Conservation (phyloP, 2,113 vertebrate species). For the Cynocephalus volans region DNA sequence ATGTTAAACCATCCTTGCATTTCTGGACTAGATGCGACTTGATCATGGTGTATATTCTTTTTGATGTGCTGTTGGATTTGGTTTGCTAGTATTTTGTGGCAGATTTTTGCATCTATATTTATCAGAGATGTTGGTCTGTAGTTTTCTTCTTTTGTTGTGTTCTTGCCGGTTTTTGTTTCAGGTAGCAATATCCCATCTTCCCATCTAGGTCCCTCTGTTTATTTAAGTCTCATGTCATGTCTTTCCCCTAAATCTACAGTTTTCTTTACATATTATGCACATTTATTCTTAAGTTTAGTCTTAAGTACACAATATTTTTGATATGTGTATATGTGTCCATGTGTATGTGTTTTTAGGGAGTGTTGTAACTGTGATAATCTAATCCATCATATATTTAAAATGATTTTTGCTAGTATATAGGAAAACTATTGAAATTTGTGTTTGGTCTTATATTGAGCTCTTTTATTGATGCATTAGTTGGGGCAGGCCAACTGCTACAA, state of each 20-base stretch:
- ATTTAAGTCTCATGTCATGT: background rate
- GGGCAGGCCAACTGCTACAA: background rate
- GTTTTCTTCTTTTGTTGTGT: no score
- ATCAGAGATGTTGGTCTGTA: no score
- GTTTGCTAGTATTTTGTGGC: no score
- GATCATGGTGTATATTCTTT: no score
- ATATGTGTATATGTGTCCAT: background rate
- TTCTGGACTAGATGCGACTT: no score
- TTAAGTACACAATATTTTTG: background rate
- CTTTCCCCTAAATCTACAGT: background rate
- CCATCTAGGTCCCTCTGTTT: background rate
- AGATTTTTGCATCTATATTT: no score
- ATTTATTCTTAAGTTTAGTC: background rate
- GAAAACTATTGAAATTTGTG: background rate
- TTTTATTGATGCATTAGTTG: background rate
- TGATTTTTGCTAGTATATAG: background rate
- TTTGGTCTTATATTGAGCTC: background rate
- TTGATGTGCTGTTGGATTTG: no score
- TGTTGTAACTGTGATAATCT: background rate
- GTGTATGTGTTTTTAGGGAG: background rate
- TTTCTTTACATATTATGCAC: background rate
- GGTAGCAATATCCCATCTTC: background rate
- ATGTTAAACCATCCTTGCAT: no score
- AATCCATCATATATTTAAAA: background rate
- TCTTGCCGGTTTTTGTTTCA: no score